Base-by-base conservation (phyloP, 2,888 invertebrate species). In the Apoda limacodes region DNA sequence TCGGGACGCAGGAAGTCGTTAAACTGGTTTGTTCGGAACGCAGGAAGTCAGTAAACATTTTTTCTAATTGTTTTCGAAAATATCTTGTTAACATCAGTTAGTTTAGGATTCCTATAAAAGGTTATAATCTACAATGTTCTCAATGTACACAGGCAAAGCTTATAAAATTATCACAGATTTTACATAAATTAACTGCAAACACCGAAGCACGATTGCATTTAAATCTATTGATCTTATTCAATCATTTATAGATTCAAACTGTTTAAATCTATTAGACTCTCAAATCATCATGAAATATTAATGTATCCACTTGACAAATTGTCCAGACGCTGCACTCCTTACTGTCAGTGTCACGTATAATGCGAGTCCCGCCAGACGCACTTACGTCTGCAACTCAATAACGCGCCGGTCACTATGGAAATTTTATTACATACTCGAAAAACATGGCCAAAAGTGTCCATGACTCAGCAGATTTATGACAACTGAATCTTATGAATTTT, bases 231-330 rank as follows among this genome's bases (percentile, higher is more conserved):
- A n/a, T n/a, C n/a, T n/a, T 24, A 31, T 31, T 22, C 39, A 37
- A 42, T 37, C 40, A 42, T 36, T 39, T 34, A 39, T 28, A 35
- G 35, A 41, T 32, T 25, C 33, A 40, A 27, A 34, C n/a, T n/a
- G n/a, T 32, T 11, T 13, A 34, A 39, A 40, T 36, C 26, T 27
- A 25, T 9, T 28, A 42, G 35, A 25, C 32, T 32, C 34, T 45
- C 42, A 43, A 43, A 46, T 41, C 36, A 36, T 43, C 48, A 66
- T 66, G 60, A 66, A 64, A 61, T 46, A 69, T 70, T 59, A 47
- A 65, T 65, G 50, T 31, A 27, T 40, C 30, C 51, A 55, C 46
- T 56, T 72, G 70, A 75, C 69, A 72, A 68, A 75, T 69, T 61
- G 43, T 42, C 51, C 51, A 58, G 61, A 61, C 63, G 40, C 41